Base-by-base conservation (phyloP, 2,888 invertebrate genomes). In the Orchesella flavescens region DNA sequence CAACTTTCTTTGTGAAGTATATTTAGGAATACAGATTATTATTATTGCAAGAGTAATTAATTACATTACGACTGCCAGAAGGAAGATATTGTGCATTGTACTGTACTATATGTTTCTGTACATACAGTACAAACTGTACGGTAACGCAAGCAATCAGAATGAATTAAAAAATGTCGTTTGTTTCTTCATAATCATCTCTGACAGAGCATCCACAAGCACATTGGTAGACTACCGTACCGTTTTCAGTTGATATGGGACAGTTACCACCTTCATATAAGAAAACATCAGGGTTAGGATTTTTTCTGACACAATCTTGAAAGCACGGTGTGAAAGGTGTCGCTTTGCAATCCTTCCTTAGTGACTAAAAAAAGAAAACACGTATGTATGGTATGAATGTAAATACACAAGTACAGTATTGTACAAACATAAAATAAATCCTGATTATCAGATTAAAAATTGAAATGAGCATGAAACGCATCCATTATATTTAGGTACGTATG, bases 281-380 rank as follows among this genome's bases (percentile, higher is more conserved):
- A 12, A 86, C 83, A 12, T 87, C 86, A 12, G 88, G 88, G 75
- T 88, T 88, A 5, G 88, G 88, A 63, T 88, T 88, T 59, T 84
- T 84, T 5, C 44, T 69, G 43, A 87, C 87, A 49, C 88, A 88
- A 21, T 76, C 72, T 71, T 85, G 84, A 61, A 86, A 81, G 49
- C 86, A 86, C 12, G 85, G 79, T 34, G 86, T 85, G 46, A 86
- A 86, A 10, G 86, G 86, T 13, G 83, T 71, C 44, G 78, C 34
- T 3, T 23, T 43, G 21, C 86, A 86, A 7, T 73, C 65, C 19
- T 71, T 74, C 49, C 68, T 17, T n/a, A 78, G 12, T n/a, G 43
- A 53, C 85, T 85, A 55, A 24, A 77, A 17, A 49, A 13, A 72
- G 15, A 61, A 19, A 13, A 68, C 17, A 69, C n/a, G n/a, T n/a